Percentiles rank a stretch among this genome's conserved stretches.
These are phyloP conservation scores for Ormyrus thymus DNA, from an alignment of 2,888 invertebrate species.

Conservation along the genomic window DNA sequence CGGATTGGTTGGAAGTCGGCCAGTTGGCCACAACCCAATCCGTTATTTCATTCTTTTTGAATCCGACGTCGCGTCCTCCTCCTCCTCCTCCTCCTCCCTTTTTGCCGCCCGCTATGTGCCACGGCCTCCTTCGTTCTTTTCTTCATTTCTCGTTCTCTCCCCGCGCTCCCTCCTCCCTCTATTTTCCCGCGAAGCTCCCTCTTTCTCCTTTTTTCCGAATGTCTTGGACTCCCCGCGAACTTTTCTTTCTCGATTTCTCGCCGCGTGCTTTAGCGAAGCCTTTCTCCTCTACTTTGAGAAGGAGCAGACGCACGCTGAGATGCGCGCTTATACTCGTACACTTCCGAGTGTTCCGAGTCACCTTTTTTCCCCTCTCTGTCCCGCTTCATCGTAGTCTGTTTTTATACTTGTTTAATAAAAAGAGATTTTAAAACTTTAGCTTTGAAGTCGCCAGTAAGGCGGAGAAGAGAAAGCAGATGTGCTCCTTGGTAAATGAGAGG, in stretches of 20 bases:
- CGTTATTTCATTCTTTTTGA: slow-evolving; percentile 75
- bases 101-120: slow-evolving; percentile 49
- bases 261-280: neutral
- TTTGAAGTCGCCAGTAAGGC: slow-evolving; percentile 26
- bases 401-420: slow-evolving; percentile 19
- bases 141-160: slow-evolving; percentile 34
- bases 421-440: slow-evolving; percentile 47
- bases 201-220: neutral
- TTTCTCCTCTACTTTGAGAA: slow-evolving; percentile 20
- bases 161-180: slow-evolving; percentile 57
- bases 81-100: slow-evolving; percentile 56
- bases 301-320: neutral
- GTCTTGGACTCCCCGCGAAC: slow-evolving; percentile 18
- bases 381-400: neutral
- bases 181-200: slow-evolving; percentile 36
- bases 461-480: slow-evolving; percentile 6
- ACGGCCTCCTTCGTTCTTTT: slow-evolving; percentile 48
- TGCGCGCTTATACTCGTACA: neutral
- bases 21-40: slow-evolving; percentile 74
- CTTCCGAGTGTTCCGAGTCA: slow-evolving; percentile 30
- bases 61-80: slow-evolving; percentile 65
- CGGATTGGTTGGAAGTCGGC: slow-evolving; percentile 74
- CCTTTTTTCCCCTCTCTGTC: neutral
- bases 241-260: slow-evolving; percentile 18
- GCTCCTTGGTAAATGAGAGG: neutral